These are phyloP conservation scores for Tetragnatha versicolor DNA, from an alignment of 1,140 invertebrate genomes.

Conservation along the genomic window DNA sequence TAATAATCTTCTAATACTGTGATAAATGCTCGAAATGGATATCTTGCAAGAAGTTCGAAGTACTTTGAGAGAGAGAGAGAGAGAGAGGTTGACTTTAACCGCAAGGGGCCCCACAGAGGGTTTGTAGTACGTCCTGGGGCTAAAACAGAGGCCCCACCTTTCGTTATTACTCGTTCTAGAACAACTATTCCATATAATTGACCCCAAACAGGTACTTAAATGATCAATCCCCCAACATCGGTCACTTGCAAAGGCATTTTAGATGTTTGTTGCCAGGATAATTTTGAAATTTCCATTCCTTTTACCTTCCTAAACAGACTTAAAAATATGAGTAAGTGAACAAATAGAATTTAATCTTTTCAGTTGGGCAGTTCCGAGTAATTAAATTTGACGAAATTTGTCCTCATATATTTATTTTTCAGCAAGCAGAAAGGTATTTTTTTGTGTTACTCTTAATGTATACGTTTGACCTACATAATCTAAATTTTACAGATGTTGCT, in stretches of 20 bases:
- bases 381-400: not conserved
- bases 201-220: conserved; percentile 2
- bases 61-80: not conserved
- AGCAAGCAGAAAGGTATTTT: no score
- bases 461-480: no score
- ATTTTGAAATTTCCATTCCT: not conserved
- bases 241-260: not conserved
- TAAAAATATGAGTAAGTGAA: not conserved
- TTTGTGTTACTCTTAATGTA: no score
- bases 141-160: not conserved
- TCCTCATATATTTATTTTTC: no score
- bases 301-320: not conserved
- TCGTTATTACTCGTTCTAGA: not conserved
- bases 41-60: not conserved
- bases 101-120: not conserved
- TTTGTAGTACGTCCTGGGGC: not conserved
- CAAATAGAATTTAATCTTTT: not conserved
- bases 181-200: conserved; percentile 7
- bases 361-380: not conserved
- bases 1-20: not conserved
- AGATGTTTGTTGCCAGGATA: not conserved
- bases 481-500: no score
- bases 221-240: not conserved
- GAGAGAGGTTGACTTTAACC: not conserved
- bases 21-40: not conserved